Evolutionary conservation across 2,797 vertebrate species (phyloP).

Genomic region (Todus mexicanus): DNA sequence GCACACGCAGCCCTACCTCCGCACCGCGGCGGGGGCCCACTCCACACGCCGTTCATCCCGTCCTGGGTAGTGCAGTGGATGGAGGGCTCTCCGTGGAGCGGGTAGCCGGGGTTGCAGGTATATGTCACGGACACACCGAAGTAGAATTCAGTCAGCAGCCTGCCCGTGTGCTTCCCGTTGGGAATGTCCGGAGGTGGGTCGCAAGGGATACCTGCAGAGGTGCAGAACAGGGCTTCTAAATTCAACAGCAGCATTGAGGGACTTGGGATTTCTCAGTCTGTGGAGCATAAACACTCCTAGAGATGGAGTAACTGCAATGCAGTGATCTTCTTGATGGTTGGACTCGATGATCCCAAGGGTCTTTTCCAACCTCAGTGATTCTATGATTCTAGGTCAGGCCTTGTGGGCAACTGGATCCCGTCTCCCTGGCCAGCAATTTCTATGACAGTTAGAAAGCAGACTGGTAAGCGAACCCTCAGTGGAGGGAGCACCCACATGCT

Average conservation of each 20-base stretch:
- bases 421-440: not conserved
- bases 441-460: not conserved
- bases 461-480: not conserved
- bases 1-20: constrained; percentile 38
- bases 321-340: too few relatives aligned
- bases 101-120: constrained; percentile 15
- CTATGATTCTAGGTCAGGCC: not conserved
- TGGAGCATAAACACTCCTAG: not conserved
- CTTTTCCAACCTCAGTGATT: too few relatives aligned
- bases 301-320: not conserved
- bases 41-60: constrained; percentile 47
- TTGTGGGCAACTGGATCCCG: not conserved
- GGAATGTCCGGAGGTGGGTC: constrained; percentile 34
- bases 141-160: constrained; percentile 35
- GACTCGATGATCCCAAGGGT: too few relatives aligned
- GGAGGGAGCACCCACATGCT: not conserved
- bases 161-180: constrained; percentile 13
- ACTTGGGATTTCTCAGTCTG: not conserved
- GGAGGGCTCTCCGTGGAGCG: constrained; percentile 17
- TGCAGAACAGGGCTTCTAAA: not conserved
- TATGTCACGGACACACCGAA: constrained; percentile 43
- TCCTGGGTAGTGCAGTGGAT: constrained; percentile 48
- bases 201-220: constrained; percentile 61
- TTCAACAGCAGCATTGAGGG: not conserved
- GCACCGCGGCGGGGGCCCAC: not conserved